phyloP scores from a whole-genome alignment of 2,888 invertebrate genomes.

The Tridacna crocea region DNA sequence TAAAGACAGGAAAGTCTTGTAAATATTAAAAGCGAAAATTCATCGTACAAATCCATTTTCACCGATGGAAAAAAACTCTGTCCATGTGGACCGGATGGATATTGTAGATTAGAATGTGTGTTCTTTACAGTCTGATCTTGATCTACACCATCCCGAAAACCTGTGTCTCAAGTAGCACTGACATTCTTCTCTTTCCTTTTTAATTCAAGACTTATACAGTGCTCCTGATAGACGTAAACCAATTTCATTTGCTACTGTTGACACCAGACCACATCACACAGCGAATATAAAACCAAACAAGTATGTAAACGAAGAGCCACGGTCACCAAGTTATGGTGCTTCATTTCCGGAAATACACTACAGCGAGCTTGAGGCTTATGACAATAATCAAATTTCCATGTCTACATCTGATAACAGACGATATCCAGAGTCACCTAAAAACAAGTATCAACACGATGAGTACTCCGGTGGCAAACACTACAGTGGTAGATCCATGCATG shows the following conservation, averaged over 20 bases:
- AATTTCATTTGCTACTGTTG: not conserved
- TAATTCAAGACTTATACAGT: not conserved
- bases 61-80: no score
- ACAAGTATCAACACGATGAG: not conserved
- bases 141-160: no score
- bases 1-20: no score
- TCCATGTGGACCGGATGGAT: no score
- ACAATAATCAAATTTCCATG: not conserved
- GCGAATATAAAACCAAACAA: not conserved
- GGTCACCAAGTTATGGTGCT: slow-evolving; percentile 31
- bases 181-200: not conserved
- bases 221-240: not conserved
- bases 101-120: no score
- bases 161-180: no score
- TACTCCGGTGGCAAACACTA: not conserved
- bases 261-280: not conserved
- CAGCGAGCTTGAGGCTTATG: slow-evolving; percentile 20
- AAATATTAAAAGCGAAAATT: no score
- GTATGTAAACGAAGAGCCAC: not conserved
- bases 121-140: no score
- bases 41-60: no score
- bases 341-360: slow-evolving; percentile 29
- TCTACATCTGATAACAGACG: not conserved
- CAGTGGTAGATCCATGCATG: not conserved
- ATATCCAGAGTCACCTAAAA: not conserved